These are phyloP conservation scores for Heteromurus nitidus DNA, from an alignment of 2,888 invertebrate species.

Conservation along the genomic window DNA sequence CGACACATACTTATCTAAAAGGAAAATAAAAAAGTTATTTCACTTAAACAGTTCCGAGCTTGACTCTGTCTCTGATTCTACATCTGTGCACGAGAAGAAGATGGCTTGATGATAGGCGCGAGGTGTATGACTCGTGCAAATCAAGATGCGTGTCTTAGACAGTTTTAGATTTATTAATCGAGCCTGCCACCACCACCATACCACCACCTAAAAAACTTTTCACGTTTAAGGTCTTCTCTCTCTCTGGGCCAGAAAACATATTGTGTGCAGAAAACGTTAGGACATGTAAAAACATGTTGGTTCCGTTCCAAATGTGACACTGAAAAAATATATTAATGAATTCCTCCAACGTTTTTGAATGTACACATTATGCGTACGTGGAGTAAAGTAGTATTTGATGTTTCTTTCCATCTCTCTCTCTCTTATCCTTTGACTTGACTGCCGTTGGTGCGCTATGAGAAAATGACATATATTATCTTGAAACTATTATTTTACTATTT, in stretches of 20 bases:
- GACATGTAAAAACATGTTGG: constrained; percentile 38
- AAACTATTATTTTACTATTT: constrained; percentile 53
- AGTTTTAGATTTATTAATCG: constrained; percentile 58
- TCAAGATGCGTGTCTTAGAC: constrained; percentile 52
- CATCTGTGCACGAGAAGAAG: constrained; percentile 41
- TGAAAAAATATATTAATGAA: constrained; percentile 24
- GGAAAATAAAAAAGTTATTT: no score
- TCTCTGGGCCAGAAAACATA: constrained; percentile 35
- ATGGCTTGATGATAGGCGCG: constrained; percentile 35
- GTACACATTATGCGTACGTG: constrained; percentile 7
- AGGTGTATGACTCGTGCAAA: constrained; percentile 53
- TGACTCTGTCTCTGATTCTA: no score
- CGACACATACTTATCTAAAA: no score
- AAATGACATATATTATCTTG: constrained; percentile 54
- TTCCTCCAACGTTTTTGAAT: constrained; percentile 6
- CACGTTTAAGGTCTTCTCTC: constrained; percentile 43
- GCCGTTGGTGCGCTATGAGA: constrained; percentile 22
- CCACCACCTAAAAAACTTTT: neutral
- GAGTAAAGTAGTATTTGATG: constrained; percentile 28
- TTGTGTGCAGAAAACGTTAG: constrained; percentile 10
- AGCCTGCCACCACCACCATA: constrained; percentile 37
- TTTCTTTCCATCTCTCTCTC: no score
- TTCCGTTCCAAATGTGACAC: constrained; percentile 62
- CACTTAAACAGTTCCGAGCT: no score
- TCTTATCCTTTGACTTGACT: neutral